Evolutionary conservation across 2,888 invertebrate species (phyloP), one percentile per base, ranked within the genome.

Genomic region (Metellina segmentata): DNA sequence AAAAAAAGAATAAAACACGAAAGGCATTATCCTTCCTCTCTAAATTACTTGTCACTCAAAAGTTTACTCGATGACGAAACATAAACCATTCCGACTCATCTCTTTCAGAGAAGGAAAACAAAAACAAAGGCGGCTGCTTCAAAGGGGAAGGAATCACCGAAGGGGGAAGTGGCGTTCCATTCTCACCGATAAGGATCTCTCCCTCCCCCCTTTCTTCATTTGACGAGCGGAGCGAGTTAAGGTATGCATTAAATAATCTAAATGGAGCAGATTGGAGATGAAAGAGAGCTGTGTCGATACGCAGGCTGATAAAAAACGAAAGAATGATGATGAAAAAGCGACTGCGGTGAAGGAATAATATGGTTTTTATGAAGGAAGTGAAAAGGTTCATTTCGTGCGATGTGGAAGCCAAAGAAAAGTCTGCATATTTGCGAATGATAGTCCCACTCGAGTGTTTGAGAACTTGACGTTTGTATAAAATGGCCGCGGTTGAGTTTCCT

Each of bases 31-130:
- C 53, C 61, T 52, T 71, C 71, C 81, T 87, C 19, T 13, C 49
- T 81, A 88, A 88, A 88, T 88, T 88, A 88, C 72, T 81, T 82
- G 88, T 88, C 88, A 88, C 81, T 81, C 81, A 88, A 88, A 87
- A 70, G 61, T 16, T 69, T 34, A 34, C 7, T n/a, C 71, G 74
- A 88, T 87, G 87, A 87, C 87, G 87, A 87, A 81, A 81, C 69
- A 72, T 71, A 16, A 34, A 70, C 71, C 34, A 52, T 77, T 20
- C 6, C 19, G 52, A 52, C 51, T 20, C 53, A 52, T 52, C 78
- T 52, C 69, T 7, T 34, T 6, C 11, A 69, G n/a, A 77, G 51
- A 83, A 51, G 49, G 74, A n/a, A 72, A 19, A 52, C 49, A 83
- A 85, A 77, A 78, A 81, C 61, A 61, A 61, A n/a, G 53, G 34